Base-by-base conservation (phyloP, 2,113 vertebrate species). In the Sinosuthora webbiana region DNA sequence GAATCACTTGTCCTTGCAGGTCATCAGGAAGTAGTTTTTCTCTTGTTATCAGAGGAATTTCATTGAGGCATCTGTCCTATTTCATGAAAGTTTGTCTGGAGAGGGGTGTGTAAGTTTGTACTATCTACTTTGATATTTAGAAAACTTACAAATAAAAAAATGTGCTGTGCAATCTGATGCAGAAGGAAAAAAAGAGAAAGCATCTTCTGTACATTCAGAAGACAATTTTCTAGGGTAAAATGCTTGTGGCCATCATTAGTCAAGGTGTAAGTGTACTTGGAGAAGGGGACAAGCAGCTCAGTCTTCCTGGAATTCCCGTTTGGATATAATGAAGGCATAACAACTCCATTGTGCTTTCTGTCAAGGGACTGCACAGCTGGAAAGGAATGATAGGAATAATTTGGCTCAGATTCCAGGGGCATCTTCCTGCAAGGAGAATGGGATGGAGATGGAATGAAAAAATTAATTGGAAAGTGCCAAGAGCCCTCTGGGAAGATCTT, bases 131-230 rank as follows among this genome's bases (percentile, higher is more conserved):
- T 35, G 44, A 21, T 24, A 16, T 21, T 20, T 24, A 37, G 9
- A 42, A 65, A 28, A 19, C 11, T 63, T 42, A 25, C 1, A 50
- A 42, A n/a, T 47, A 44, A 24, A 39, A 55, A 42, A 31, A 27
- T 7, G 11, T 42, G 27, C 15, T n/a, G 8, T 44, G 42, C 10
- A 18, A 3, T 74, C 35, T 50, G 44, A 44, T 44, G 24, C 37
- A 41, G 53, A 13, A 76, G 7, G 37, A 89, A 60, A 12, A 69
- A 59, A 56, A 60, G 33, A 16, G 21, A 27, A 33, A 28, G 15
- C 37, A 14, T 33, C 9, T 27, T 53, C 11, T 0, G 0, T 30
- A 55, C 55, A 6, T 56, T 50, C 6, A 60, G n/a, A 50, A 77
- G 10, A 5, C 2, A 14, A 1, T 41, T 39, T 71, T 56, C 11